Evolutionary conservation across 2,888 invertebrate genomes (phyloP).

Genomic region (Microctonus hyperodae): DNA sequence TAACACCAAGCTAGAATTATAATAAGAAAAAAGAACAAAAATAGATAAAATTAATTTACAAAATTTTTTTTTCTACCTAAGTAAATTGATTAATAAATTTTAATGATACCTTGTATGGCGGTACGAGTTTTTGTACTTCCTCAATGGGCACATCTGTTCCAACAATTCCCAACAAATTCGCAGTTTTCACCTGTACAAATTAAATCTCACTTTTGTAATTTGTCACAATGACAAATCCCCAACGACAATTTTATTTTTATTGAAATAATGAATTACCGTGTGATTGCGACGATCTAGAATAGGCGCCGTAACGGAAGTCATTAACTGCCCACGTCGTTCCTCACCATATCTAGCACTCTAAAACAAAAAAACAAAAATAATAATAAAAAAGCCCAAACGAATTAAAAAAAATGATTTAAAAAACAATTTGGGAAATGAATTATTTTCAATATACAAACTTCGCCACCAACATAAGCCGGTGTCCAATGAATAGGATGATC

Average conservation of each 20-base stretch:
- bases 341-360: conserved; percentile 74
- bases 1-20: conserved; percentile 83
- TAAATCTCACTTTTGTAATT: conserved; percentile 20
- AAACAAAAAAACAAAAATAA: conserved; percentile 45
- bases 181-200: conserved; percentile 76
- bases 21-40: conserved; percentile 44
- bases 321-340: conserved; percentile 80
- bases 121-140: conserved; percentile 93
- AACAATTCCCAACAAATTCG: conserved; percentile 94
- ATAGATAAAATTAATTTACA: not conserved
- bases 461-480: conserved; percentile 85
- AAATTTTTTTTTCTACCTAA: not conserved
- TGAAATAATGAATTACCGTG: conserved; percentile 67
- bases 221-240: not conserved
- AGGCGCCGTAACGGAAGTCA: conserved; percentile 93
- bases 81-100: conserved; percentile 26
- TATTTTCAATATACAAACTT: conserved; percentile 65
- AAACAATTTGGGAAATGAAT: not conserved
- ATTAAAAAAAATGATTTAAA: not conserved
- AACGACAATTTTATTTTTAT: conserved; percentile 4
- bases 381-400: not conserved
- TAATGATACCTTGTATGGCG: conserved; percentile 83
- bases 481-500: conserved; percentile 96
- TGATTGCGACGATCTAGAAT: conserved; percentile 93
- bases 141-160: conserved; percentile 97